Percentiles rank a stretch among this genome's conserved stretches.
phyloP scores from a whole-genome alignment of 2,113 vertebrate genomes.

The Leptodactylus fuscus region DNA sequence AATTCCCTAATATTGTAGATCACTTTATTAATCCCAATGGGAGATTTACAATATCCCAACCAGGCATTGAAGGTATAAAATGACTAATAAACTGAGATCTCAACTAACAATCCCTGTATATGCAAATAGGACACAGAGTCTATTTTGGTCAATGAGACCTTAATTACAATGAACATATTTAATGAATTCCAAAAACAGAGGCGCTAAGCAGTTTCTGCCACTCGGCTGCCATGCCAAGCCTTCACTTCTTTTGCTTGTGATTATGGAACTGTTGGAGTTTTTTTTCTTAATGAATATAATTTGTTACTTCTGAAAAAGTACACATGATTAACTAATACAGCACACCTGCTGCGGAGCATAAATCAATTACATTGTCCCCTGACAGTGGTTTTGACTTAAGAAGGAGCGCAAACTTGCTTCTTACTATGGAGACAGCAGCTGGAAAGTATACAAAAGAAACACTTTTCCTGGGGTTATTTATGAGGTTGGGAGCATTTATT shows the following conservation, averaged over 20 bases:
- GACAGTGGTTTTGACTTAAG: slow-evolving; percentile 30
- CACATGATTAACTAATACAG: slow-evolving; percentile 45
- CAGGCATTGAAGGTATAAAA: not conserved
- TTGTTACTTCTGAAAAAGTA: slow-evolving; percentile 3
- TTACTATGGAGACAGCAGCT: slow-evolving; percentile 28
- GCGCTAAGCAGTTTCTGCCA: not conserved
- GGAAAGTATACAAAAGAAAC: not conserved
- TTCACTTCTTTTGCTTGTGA: not conserved
- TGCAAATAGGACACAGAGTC: not conserved
- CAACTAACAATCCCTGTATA: not conserved
- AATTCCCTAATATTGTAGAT: too few species aligned
- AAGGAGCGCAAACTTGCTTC: slow-evolving; percentile 34
- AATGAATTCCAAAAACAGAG: slow-evolving; percentile 27
- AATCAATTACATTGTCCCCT: slow-evolving; percentile 56
- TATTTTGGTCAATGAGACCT: not conserved
- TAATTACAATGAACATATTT: slow-evolving; percentile 34
- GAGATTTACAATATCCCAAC: too few species aligned
- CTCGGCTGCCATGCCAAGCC: slow-evolving; percentile 7
- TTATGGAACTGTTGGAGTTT: not conserved
- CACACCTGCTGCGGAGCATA: slow-evolving; percentile 31
- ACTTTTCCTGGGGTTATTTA: slow-evolving; percentile 50
- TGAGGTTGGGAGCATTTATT: slow-evolving; percentile 48
- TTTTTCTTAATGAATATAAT: not conserved
- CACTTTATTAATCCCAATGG: too few species aligned
- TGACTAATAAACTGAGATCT: not conserved